Conservation (phyloP, 2,888 invertebrate genomes). For the Meliscaeva auricollis region DNA sequence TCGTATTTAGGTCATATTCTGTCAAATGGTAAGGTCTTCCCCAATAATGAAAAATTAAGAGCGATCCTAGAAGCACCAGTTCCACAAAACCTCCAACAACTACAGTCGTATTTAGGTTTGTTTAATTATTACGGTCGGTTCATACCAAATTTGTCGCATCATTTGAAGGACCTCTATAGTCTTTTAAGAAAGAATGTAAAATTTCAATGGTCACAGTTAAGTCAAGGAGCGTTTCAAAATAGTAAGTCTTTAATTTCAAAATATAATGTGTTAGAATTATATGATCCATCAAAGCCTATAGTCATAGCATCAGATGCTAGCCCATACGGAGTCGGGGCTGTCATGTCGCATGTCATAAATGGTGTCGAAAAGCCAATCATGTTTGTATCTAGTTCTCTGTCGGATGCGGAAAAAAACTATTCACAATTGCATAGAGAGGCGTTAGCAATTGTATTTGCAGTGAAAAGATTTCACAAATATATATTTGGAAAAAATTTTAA, state of each 20-base stretch:
- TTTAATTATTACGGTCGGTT: too few relatives aligned
- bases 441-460: conserved; percentile 25
- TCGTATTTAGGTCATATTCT: neutral
- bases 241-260: neutral
- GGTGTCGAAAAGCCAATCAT: conserved; percentile 51
- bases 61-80: conserved; percentile 20
- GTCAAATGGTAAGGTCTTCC: neutral
- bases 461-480: conserved; percentile 28
- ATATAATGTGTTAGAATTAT: conserved; percentile 28
- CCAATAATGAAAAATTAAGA: conserved; percentile 25
- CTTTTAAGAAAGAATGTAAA: too few relatives aligned
- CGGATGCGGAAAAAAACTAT: conserved; percentile 24
- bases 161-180: too few relatives aligned
- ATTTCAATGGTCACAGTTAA: too few relatives aligned
- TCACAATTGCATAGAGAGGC: conserved; percentile 27
- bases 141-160: neutral
- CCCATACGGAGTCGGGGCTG: too few relatives aligned
- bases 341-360: conserved; percentile 57
- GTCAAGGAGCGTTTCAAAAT: too few relatives aligned
- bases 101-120: conserved; percentile 32
- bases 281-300: conserved; percentile 56
- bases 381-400: conserved; percentile 27
- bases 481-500: conserved; percentile 17
- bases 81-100: conserved; percentile 4
- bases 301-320: conserved; percentile 62